phyloP scores from a whole-genome alignment of 1,140 invertebrate species.

The Bombus huntii region DNA sequence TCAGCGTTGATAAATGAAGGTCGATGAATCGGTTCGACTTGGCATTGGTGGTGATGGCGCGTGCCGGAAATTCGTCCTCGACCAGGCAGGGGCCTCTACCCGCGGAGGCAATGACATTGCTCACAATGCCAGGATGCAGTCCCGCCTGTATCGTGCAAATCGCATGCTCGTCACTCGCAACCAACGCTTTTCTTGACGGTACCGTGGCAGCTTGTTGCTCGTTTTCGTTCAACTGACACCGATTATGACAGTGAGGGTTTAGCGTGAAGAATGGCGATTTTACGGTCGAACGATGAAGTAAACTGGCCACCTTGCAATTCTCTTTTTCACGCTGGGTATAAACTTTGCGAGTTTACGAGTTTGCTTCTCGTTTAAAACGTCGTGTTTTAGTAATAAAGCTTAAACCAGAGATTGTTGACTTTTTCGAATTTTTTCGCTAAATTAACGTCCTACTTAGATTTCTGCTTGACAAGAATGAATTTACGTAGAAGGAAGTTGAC shows the following conservation, averaged over 20 bases:
- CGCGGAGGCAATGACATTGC: slow-evolving; percentile 68
- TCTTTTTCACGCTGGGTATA: neutral
- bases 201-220: neutral
- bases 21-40: slow-evolving; percentile 47
- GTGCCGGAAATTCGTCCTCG: slow-evolving; percentile 62
- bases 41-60: slow-evolving; percentile 45
- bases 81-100: slow-evolving; percentile 52
- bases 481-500: too few species aligned
- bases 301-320: neutral
- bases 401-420: too few species aligned
- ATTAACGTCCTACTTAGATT: too few species aligned
- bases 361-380: neutral
- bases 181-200: neutral
- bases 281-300: neutral
- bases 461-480: too few species aligned
- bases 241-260: slow-evolving; percentile 1
- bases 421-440: too few species aligned
- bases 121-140: slow-evolving; percentile 65
- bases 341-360: neutral
- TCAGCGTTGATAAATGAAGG: slow-evolving; percentile 29
- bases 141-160: slow-evolving; percentile 53
- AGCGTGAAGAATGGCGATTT: neutral
- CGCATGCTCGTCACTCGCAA: neutral
- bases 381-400: neutral
- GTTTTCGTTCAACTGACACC: neutral